phyloP scores from a whole-genome alignment of 2,888 invertebrate species.

The Pemphredon lugubris region DNA sequence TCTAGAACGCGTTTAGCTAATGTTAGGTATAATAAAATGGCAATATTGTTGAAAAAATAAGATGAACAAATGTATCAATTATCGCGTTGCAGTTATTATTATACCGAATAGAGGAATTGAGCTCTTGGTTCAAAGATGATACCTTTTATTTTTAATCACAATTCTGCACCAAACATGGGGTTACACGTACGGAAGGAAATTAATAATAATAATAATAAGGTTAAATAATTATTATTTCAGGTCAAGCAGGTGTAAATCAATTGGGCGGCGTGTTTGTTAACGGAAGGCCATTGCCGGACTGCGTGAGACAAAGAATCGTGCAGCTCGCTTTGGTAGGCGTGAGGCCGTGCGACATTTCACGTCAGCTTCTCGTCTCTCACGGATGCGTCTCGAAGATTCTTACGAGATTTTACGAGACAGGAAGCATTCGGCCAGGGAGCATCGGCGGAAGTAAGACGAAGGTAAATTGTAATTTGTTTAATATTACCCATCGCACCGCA shows the following conservation, averaged over 20 bases:
- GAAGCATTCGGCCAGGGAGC: constrained; percentile 96
- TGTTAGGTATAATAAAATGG: too few species aligned
- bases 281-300: constrained; percentile 97
- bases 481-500: not conserved
- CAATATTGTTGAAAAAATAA: too few species aligned
- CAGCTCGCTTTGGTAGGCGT: constrained; percentile 97
- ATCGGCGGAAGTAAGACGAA: constrained; percentile 97
- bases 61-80: too few species aligned
- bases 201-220: too few species aligned
- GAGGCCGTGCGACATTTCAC: constrained; percentile 97
- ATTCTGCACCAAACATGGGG: too few species aligned
- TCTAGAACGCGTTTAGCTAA: too few species aligned
- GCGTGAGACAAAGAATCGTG: constrained; percentile 95
- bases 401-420: constrained; percentile 97
- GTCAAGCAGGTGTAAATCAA: constrained; percentile 98
- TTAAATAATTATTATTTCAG: constrained; percentile 84
- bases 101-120: too few species aligned
- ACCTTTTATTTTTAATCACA: too few species aligned
- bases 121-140: too few species aligned
- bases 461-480: constrained; percentile 82
- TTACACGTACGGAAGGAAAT: too few species aligned
- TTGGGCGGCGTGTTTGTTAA: constrained; percentile 98
- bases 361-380: constrained; percentile 96
- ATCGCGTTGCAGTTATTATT: too few species aligned
- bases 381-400: constrained; percentile 99